These are phyloP conservation scores for Sarcophaga peregrina DNA, from an alignment of 1,140 invertebrate species.

Conservation along the genomic window DNA sequence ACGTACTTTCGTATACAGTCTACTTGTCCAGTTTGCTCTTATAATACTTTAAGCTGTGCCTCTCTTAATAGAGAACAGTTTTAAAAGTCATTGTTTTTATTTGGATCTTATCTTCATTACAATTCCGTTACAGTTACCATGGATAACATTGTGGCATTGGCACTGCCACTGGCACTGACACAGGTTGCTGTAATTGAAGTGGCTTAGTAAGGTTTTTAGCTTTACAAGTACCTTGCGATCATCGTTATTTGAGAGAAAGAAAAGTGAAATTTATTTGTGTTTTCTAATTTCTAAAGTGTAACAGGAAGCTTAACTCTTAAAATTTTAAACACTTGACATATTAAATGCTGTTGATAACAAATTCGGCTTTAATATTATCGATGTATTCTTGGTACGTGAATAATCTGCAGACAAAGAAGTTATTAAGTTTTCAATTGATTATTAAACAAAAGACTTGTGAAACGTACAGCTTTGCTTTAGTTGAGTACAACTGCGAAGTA, in stretches of 20 bases:
- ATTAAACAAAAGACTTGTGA: background rate
- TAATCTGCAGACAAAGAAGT: background rate
- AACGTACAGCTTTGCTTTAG: background rate
- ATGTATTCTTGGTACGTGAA: too few relatives aligned
- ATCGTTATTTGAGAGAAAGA: background rate
- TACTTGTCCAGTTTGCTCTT: too few relatives aligned
- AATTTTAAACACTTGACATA: background rate
- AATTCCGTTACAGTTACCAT: background rate
- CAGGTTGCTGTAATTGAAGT: background rate
- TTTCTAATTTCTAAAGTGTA: conserved; percentile 6
- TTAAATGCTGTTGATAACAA: background rate
- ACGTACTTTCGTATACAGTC: too few relatives aligned
- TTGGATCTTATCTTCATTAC: background rate
- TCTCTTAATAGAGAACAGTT: too few relatives aligned
- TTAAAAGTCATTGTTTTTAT: background rate
- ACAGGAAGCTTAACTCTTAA: background rate
- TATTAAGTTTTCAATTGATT: conserved; percentile 16
- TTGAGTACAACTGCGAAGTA: background rate
- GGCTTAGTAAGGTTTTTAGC: background rate
- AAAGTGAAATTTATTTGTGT: conserved; percentile 22
- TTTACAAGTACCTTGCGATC: conserved; percentile 20
- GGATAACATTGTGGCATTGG: background rate
- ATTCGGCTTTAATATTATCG: too few relatives aligned
- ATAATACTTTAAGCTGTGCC: too few relatives aligned
- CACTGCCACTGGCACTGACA: too few relatives aligned